Evolutionary conservation across 2,888 invertebrate species (phyloP).

Genomic region (Augiades crinisus): DNA sequence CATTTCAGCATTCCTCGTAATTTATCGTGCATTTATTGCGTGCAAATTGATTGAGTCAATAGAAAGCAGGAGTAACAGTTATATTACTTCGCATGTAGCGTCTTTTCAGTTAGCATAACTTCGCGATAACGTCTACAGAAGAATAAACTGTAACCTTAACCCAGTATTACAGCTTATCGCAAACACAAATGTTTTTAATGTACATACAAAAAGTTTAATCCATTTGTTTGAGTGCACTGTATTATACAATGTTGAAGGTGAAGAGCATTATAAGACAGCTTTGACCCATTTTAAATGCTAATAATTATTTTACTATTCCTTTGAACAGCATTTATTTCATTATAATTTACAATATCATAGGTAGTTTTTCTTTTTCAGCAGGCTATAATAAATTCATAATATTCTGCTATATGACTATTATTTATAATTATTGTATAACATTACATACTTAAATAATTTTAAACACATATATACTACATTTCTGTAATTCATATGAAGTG

Average conservation of each 20-base stretch:
- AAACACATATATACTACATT: too few relatives aligned
- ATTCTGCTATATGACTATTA: too few relatives aligned
- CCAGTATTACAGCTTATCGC: constrained; percentile 30
- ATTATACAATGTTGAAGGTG: constrained; percentile 13
- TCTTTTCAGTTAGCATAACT: not conserved
- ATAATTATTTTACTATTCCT: too few relatives aligned
- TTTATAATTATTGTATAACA: too few relatives aligned
- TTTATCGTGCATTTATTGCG: constrained; percentile 17
- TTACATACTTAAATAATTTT: too few relatives aligned
- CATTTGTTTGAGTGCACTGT: constrained; percentile 7
- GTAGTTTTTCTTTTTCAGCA: too few relatives aligned
- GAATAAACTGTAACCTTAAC: constrained; percentile 32
- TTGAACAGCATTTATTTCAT: too few relatives aligned
- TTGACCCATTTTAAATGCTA: constrained; percentile 1
- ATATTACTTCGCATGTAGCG: not conserved
- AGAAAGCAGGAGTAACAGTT: constrained; percentile 20
- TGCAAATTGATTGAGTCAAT: constrained; percentile 24
- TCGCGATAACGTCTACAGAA: constrained; percentile 4
- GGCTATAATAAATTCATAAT: too few relatives aligned
- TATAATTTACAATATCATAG: too few relatives aligned
- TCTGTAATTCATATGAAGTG: too few relatives aligned
- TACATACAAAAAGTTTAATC: constrained; percentile 22
- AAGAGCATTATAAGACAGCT: not conserved
- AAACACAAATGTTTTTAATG: constrained; percentile 27
- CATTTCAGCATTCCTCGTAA: constrained; percentile 14